phyloP scores from a whole-genome alignment of 2,888 invertebrate genomes.

The Strigamia crassipes region DNA sequence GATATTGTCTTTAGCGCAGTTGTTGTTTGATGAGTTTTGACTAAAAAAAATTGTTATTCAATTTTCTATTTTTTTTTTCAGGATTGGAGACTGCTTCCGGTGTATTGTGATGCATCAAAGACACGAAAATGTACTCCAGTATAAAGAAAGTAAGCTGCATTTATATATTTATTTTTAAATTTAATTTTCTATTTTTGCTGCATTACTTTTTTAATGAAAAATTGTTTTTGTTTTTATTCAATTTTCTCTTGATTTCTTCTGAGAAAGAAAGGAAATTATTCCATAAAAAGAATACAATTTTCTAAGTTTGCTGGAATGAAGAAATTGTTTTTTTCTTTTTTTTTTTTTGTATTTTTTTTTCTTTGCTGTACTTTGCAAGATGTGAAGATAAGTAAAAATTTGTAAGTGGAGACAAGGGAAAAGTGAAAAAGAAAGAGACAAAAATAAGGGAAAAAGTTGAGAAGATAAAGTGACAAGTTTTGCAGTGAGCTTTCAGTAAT shows the following conservation, averaged over 20 bases:
- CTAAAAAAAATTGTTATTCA: no score
- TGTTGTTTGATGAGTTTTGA: no score
- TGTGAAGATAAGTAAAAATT: conserved; percentile 3
- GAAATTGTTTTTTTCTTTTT: not conserved
- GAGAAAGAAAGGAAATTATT: not conserved
- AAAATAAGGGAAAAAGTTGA: not conserved
- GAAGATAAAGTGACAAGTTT: conserved; percentile 21
- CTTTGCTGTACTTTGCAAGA: not conserved
- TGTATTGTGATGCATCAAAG: conserved; percentile 95
- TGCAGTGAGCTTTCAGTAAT: conserved; percentile 8
- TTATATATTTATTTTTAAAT: not conserved
- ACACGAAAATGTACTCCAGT: conserved; percentile 91
- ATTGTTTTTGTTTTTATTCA: not conserved
- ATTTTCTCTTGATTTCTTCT: not conserved
- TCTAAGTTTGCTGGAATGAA: not conserved
- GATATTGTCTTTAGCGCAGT: no score
- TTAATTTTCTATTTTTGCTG: not conserved
- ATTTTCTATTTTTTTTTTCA: conserved; percentile 60
- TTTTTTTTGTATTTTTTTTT: no score
- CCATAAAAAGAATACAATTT: not conserved
- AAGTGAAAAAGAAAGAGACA: not conserved
- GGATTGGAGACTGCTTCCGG: conserved; percentile 85
- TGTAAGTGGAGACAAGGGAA: not conserved
- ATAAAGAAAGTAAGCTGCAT: conserved; percentile 90
- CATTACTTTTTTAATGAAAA: not conserved